phyloP scores from a whole-genome alignment of 2,888 invertebrate genomes.

The Microctonus hyperodae region DNA sequence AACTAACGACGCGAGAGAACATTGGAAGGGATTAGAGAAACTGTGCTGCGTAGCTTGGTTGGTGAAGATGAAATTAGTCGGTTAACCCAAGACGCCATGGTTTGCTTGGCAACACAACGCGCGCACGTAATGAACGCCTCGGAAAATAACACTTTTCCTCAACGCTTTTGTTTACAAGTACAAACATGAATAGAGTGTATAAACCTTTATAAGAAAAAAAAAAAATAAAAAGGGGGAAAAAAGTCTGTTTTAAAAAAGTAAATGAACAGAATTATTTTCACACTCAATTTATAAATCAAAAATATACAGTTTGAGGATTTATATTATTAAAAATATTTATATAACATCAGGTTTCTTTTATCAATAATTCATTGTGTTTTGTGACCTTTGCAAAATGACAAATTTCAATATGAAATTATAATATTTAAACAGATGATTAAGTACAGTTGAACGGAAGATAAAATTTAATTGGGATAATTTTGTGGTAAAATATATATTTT shows the following conservation, averaged over 20 bases:
- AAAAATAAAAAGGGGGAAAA: too few species aligned
- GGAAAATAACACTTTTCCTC: slow-evolving; percentile 2
- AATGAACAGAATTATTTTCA: too few species aligned
- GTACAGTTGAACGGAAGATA: not conserved
- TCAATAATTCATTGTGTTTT: too few species aligned
- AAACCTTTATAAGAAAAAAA: not conserved
- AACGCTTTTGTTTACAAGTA: not conserved
- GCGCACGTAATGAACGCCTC: slow-evolving; percentile 7
- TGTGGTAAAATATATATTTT: not conserved
- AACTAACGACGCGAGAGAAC: slow-evolving; percentile 2
- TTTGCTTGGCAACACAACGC: slow-evolving; percentile 12
- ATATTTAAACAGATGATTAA: not conserved
- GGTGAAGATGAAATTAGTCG: slow-evolving; percentile 39
- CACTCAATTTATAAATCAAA: not conserved
- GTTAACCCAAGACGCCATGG: slow-evolving; percentile 31
- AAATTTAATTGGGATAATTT: not conserved
- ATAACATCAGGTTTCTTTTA: too few species aligned
- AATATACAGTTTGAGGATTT: not conserved
- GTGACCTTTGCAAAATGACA: too few species aligned
- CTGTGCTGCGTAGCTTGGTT: slow-evolving; percentile 24
- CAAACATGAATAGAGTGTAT: not conserved
- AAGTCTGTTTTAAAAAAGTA: too few species aligned
- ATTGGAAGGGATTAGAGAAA: slow-evolving; percentile 15
- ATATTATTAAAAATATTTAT: too few species aligned
- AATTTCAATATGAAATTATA: too few species aligned